Evolutionary conservation across 2,888 invertebrate species (phyloP), one percentile per base, ranked within the genome.

Genomic region (Sinohyriopsis cumingii): DNA sequence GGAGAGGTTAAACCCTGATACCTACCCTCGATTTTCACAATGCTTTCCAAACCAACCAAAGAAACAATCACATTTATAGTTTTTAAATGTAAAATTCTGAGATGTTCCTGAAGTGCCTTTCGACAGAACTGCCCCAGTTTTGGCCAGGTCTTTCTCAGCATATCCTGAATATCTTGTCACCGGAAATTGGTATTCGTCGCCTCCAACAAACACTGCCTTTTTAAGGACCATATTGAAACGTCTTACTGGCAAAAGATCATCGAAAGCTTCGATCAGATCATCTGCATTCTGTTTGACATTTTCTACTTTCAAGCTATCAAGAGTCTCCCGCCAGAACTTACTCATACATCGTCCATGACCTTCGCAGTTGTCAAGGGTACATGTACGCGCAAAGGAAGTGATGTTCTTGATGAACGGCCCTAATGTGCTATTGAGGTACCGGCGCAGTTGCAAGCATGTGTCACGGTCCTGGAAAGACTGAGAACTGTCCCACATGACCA

Each of bases 401-500:
- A 83, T 45, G 18, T 74, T 69, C 62, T 77, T 73, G 0, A 81
- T 72, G 60, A 80, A 82, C 4, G 87, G 86, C 18, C 87, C 87
- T 5, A 86, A 72, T 1, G 75, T 69, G 3, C 45, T 65, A 45
- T 77, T 68, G n/a, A 86, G 45, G 68, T 85, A 86, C 1, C 71
- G 64, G 63, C 78, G 71, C 24, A 82, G 55, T 5, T 57, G 59
- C 9, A 69, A 63, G 64, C 87, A 86, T 55, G 82, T 77, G 12
- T 71, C 60, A 59, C 65, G 68, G n/a, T 71, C 78, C 55, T 65
- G 55, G 63, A 82, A 79, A 15, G 67, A 65, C 20, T 54, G 28
- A 0, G 78, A 78, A 33, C 80, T 82, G 15, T 78, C 86, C 87
- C 87, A 87, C 53, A 87, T 59, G n/a, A 82, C 76, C 19, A 83